phyloP scores from a whole-genome alignment of 2,888 invertebrate species.

The Tubulanus polymorphus region DNA sequence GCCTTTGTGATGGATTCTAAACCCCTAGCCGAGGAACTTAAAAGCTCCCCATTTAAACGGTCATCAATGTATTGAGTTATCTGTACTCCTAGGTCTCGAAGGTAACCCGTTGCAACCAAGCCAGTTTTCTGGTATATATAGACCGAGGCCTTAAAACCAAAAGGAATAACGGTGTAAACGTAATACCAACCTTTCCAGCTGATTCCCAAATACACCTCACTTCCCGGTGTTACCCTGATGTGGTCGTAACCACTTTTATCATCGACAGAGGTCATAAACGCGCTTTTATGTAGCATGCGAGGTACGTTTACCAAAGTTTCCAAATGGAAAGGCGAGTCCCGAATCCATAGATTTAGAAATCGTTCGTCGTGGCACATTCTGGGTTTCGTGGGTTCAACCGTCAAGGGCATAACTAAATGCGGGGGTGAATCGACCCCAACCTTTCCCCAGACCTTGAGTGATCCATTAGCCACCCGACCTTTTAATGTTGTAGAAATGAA shows the following conservation, averaged over 20 bases:
- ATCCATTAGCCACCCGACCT: conserved; percentile 9
- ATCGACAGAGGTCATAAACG: conserved; percentile 7
- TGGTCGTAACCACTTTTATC: conserved; percentile 19
- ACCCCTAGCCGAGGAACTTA: neutral
- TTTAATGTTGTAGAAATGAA: conserved; percentile 5
- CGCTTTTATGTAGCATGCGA: conserved; percentile 7
- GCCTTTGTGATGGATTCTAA: too few relatives aligned
- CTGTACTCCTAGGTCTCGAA: conserved; percentile 4
- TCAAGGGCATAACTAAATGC: conserved; percentile 13
- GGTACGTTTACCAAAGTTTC: conserved; percentile 9
- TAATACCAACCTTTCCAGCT: conserved; percentile 12
- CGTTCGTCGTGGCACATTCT: conserved; percentile 12
- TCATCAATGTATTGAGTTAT: conserved; percentile 15
- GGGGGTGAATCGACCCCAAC: conserved; percentile 10
- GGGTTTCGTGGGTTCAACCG: conserved; percentile 15
- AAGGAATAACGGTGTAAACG: conserved; percentile 25
- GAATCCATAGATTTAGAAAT: conserved; percentile 7
- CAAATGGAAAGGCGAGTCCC: conserved; percentile 6
- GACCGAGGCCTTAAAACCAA: conserved; percentile 14
- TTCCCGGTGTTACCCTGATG: conserved; percentile 1
- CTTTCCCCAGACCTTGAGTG: conserved; percentile 8
- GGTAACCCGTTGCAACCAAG: conserved; percentile 6
- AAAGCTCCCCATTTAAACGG: conserved; percentile 5
- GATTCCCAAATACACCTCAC: conserved; percentile 12
- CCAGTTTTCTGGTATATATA: conserved; percentile 13